Conservation (phyloP, 2,113 vertebrate genomes). For the Anarhynchus alexandrinus region DNA sequence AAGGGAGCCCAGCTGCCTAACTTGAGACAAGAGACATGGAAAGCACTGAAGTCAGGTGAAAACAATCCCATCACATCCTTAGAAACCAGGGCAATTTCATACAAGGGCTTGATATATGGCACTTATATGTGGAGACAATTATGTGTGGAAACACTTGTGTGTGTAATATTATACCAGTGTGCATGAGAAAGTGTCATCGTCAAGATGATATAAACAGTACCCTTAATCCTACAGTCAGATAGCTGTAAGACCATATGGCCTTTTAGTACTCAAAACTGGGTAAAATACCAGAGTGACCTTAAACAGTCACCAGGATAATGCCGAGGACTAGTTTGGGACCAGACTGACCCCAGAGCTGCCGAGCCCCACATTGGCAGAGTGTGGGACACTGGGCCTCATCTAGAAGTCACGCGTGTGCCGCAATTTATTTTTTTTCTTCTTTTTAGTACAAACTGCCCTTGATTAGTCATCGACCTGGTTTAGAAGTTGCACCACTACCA, state of each 20-base stretch:
- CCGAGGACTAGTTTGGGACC: not conserved
- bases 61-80: not conserved
- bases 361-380: not conserved
- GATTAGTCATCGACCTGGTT: slow-evolving; percentile 61
- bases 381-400: not conserved
- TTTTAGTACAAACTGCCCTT: slow-evolving; percentile 34
- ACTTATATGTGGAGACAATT: not conserved
- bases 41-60: not conserved
- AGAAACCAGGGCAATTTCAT: not conserved
- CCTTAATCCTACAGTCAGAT: not conserved
- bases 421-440: not conserved
- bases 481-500: not conserved
- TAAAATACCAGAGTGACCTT: not conserved
- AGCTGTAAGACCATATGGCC: not conserved
- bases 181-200: not conserved
- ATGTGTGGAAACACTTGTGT: not conserved
- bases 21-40: not conserved
- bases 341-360: not conserved
- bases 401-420: not conserved
- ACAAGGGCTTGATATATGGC: not conserved
- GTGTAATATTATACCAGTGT: not conserved
- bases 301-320: not conserved
- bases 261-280: not conserved
- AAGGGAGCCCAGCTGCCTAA: not conserved
- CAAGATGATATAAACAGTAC: not conserved